A percentile compares a stretch with the other conserved stretches of the same genome.
phyloP scores from a whole-genome alignment of 1,140 invertebrate species.

The Drosophila obscura region DNA sequence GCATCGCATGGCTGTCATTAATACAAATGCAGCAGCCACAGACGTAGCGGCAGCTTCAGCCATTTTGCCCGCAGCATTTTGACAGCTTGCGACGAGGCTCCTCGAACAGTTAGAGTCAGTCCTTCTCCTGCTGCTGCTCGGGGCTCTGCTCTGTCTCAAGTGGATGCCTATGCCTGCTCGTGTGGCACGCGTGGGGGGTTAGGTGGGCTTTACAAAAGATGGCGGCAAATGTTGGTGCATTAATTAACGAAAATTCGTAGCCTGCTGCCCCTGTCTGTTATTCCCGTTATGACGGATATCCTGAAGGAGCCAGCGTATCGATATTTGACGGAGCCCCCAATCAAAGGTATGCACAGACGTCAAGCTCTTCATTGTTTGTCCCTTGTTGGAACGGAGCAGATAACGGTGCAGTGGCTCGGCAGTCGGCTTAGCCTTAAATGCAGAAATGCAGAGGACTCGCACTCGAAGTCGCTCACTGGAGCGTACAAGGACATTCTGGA shows the following conservation, averaged over 20 bases:
- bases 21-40: slow-evolving; percentile 40
- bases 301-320: slow-evolving; percentile 14
- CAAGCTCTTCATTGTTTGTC: background rate
- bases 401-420: slow-evolving; percentile 37
- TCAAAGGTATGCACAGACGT: background rate
- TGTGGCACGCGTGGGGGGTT: background rate
- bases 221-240: slow-evolving; percentile 58
- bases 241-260: slow-evolving; percentile 65
- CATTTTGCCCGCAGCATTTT: slow-evolving; percentile 65
- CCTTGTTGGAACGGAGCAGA: background rate
- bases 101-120: background rate
- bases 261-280: slow-evolving; percentile 23
- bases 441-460: slow-evolving; percentile 3
- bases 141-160: slow-evolving; percentile 71
- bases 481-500: slow-evolving; percentile 48
- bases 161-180: slow-evolving; percentile 27
- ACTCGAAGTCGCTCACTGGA: slow-evolving; percentile 9
- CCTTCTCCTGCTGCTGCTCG: background rate
- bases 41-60: slow-evolving; percentile 3
- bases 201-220: slow-evolving; percentile 37
- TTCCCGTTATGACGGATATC: slow-evolving; percentile 42
- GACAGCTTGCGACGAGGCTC: slow-evolving; percentile 49
- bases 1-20: slow-evolving; percentile 46
- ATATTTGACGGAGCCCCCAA: too few species aligned
- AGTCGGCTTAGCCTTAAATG: slow-evolving; percentile 46